Conservation (phyloP, 2,888 invertebrate genomes). For the Platypus cylindrus region DNA sequence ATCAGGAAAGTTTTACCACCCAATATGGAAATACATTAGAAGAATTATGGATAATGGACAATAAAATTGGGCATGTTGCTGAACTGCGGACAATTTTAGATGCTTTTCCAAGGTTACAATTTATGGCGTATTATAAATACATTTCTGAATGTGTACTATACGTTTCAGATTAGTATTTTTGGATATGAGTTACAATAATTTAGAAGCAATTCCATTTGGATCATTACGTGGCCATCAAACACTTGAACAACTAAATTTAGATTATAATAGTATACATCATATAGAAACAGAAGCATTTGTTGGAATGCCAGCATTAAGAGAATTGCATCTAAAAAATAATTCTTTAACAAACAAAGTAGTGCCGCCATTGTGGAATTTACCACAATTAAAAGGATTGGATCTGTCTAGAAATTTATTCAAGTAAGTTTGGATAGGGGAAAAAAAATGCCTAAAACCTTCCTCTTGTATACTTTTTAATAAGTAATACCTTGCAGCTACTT, state of each 20-base stretch:
- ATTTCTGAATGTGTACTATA: no score
- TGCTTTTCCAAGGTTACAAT: slow-evolving; percentile 48
- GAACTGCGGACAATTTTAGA: slow-evolving; percentile 64
- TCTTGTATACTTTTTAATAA: no score
- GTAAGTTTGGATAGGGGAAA: no score
- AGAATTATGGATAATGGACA: slow-evolving; percentile 62
- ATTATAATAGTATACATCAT: slow-evolving; percentile 60
- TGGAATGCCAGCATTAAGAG: slow-evolving; percentile 72
- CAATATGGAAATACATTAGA: slow-evolving; percentile 62
- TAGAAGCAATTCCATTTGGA: slow-evolving; percentile 67
- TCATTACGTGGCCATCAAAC: slow-evolving; percentile 67
- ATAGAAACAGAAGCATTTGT: slow-evolving; percentile 70
- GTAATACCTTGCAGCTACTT: no score
- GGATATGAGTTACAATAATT: slow-evolving; percentile 64
- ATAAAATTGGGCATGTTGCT: slow-evolving; percentile 61
- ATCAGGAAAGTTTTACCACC: slow-evolving; percentile 70
- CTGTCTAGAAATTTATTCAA: slow-evolving; percentile 59
- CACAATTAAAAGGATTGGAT: slow-evolving; percentile 72
- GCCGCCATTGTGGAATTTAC: slow-evolving; percentile 73
- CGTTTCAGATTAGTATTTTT: slow-evolving; percentile 49
- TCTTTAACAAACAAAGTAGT: slow-evolving; percentile 61
- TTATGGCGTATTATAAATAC: not conserved
- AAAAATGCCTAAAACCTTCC: slow-evolving; percentile 2
- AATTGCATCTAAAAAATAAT: slow-evolving; percentile 71
- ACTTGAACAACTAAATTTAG: slow-evolving; percentile 67